Percentiles rank a stretch among this genome's conserved stretches.
Conservation (phyloP, 2,113 vertebrate species). For the Misgurnus anguillicaudatus region DNA sequence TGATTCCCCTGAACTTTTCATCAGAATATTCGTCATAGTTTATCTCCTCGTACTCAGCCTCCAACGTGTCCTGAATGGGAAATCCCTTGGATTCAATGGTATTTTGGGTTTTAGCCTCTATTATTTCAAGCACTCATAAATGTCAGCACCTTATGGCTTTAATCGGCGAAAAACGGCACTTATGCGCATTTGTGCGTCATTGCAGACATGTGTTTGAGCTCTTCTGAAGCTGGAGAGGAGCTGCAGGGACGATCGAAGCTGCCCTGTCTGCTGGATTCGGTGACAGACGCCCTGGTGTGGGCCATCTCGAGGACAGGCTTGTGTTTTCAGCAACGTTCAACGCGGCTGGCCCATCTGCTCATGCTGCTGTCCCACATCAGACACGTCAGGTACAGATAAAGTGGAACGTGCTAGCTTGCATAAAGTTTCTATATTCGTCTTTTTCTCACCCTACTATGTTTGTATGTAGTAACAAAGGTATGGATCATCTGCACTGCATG, state of each 20-base stretch:
- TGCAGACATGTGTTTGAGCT: conserved; percentile 85
- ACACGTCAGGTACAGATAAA: conserved; percentile 82
- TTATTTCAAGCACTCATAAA: neutral
- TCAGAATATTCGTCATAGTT: conserved; percentile 1
- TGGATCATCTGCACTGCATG: conserved; percentile 98
- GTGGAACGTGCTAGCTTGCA: too few relatives aligned
- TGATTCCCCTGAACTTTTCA: conserved; percentile 23
- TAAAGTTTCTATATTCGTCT: too few relatives aligned
- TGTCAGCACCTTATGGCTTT: neutral
- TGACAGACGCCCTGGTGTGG: conserved; percentile 93
- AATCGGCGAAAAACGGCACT: neutral
- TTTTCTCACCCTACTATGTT: too few relatives aligned
- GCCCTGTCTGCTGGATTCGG: conserved; percentile 81
- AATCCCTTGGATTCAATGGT: neutral
- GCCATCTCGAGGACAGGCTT: conserved; percentile 88
- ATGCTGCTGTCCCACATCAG: conserved; percentile 96
- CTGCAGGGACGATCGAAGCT: conserved; percentile 83
- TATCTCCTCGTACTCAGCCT: conserved; percentile 3
- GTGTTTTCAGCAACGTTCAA: conserved; percentile 85
- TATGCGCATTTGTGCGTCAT: conserved; percentile 21
- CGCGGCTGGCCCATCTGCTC: conserved; percentile 89
- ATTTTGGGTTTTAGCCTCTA: neutral
- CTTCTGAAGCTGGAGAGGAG: conserved; percentile 76
- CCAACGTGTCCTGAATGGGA: too few relatives aligned
- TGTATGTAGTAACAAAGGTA: conserved; percentile 93